Evolutionary conservation across 2,888 invertebrate species (phyloP), one percentile per base, ranked within the genome.

Genomic region (Eupithecia insigniata): DNA sequence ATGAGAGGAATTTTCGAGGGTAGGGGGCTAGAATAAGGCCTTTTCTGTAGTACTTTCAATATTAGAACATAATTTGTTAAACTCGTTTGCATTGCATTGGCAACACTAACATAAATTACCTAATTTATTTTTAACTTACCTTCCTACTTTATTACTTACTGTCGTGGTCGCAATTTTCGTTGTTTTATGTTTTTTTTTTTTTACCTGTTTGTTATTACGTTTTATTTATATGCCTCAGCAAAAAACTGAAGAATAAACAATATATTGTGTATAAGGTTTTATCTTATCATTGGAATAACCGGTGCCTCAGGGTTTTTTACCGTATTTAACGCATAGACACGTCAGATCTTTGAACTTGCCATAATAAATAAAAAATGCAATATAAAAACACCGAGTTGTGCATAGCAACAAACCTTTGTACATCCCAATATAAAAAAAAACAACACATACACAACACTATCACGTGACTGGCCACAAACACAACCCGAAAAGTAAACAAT

Each of bases 321-420:
- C 26, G 10, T 22, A 10, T 10, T 22, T 8, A 22, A n/a, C 10
- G 51, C 12, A 0, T 55, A 1, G 22, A 55, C 55, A 14, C 26
- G 51, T 51, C 51, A 51, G 46, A 72, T 76, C 75, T 72, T 68
- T 67, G 65, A 77, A 77, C 72, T 76, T 77, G 75, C 78, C 72
- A 77, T 22, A 68, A 70, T 12, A 74, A 76, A 78, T 76, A 74
- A 79, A 75, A 70, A 55, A 55, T 26, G 12, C 22, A 55, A 12
- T 26, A 26, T 26, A 55, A 80, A n/a, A 74, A 78, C 67, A 72
- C 79, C 83, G 82, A 81, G 80, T 80, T 82, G 83, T 85, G 82
- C 66, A 78, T 80, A 81, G 77, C 75, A 72, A 79, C 87, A 85
- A 88, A 88, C 88, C 89, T 88, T 82, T 76, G 68, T 80, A 80